Conservation (phyloP, 2,797 vertebrate genomes). For the Catharus ustulatus region DNA sequence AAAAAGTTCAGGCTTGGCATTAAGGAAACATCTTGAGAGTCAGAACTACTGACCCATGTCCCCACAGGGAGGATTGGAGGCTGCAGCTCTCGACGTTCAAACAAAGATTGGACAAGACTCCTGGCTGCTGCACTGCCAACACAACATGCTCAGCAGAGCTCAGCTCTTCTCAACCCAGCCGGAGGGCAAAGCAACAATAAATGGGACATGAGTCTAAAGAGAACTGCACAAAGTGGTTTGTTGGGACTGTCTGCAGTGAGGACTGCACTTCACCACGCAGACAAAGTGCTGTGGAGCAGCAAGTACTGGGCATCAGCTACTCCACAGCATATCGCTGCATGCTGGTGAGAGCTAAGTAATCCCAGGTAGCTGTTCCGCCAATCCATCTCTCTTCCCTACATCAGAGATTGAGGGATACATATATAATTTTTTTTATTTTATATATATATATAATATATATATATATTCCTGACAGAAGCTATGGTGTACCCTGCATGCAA, state of each 20-base stretch:
- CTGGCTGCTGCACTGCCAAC: neutral
- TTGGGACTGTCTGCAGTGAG: neutral
- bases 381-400: neutral
- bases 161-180: neutral
- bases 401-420: neutral
- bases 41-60: neutral
- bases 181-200: neutral
- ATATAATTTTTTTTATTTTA: too few species aligned
- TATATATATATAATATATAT: neutral
- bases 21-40: neutral
- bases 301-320: neutral
- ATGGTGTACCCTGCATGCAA: neutral
- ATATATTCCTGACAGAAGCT: neutral
- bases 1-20: neutral
- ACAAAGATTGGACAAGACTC: slow-evolving; percentile 50
- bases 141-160: neutral
- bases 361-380: neutral
- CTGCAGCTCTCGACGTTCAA: slow-evolving; percentile 11
- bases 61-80: neutral
- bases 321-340: fast-evolving
- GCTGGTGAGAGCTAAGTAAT: neutral
- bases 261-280: neutral
- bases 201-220: neutral
- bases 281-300: neutral
- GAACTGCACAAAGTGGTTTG: neutral